Evolutionary conservation across 1,140 invertebrate genomes (phyloP), one percentile per base, ranked within the genome.

Genomic region (Lineus longissimus): DNA sequence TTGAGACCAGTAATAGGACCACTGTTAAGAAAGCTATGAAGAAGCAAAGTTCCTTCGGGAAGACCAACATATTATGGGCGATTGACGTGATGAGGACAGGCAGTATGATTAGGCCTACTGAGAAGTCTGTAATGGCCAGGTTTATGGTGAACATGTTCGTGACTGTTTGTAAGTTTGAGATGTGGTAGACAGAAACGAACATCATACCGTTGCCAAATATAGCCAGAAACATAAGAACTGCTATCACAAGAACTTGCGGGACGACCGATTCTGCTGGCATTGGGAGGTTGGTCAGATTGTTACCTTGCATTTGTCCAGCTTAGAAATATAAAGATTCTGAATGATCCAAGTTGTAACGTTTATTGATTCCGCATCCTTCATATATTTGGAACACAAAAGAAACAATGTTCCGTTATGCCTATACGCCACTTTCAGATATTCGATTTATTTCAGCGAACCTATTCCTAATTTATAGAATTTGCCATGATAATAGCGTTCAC

Each of bases 1-100:
- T 65, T 22, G 68, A 67, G 31, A 68, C 68, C 17, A 64, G 59
- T 55, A 70, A 57, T 2, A 70, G 58, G n/a, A 64, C 31, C 17
- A 54, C 56, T n/a, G 65, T 68, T 25, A 68, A 13, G 41, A 64
- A 70, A 23, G 62, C 68, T 1, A 55, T 60, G 25, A 63, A 19
- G n/a, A 54, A 29, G 40, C 68, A 70, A 31, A 68, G 15, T 6
- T 29, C 4, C 19, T 54, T 11, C 1, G 68, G 59, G 25, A 69
- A 47, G 51, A 61, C 54, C 64, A 60, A 67, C 2, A 40, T 55
- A 23, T 61, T 15, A 6, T 17, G 29, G 4, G 43, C 65, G 15
- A 62, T 64, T 7, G 68, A 64, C 27, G 61, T 43, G 19, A 69
- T 62, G 61, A 61, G 65, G 36, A 67, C 51, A 1, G 68, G 68